Base-by-base conservation (phyloP, 2,113 vertebrate genomes). In the Gymnogyps californianus region DNA sequence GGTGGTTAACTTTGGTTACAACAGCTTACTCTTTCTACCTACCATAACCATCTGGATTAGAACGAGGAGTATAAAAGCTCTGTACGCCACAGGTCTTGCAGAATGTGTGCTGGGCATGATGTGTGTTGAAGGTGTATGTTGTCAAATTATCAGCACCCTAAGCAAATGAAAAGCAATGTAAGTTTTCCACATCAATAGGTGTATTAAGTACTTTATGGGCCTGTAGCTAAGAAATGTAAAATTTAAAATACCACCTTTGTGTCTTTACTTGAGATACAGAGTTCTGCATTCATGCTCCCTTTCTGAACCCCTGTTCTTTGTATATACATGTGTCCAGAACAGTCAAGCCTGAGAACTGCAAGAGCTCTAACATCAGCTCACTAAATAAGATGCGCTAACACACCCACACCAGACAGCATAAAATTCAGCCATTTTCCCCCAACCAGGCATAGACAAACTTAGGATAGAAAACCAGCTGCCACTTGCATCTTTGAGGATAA, bases 41-140 rank as follows among this genome's bases (percentile, higher is more conserved):
- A 99, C 99, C 99, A 13, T 99, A 99, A 90, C 99, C 99, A 34
- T 99, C 99, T 2, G 99, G 99, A 96, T 99, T 99, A 46, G 99
- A 99, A 83, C 99, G 99, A 29, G 99, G 99, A 2, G 97, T 99
- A 93, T 99, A 99, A 98, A 99, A 99, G 97, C 99, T 99, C 97
- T 99, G 99, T 65, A 99, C 99, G 1, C 99, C 99, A 31, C 99
- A 99, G n/a, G 95, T 99, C 98, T 99, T 99, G 97, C 99, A 99
- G 98, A 99, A 99, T 2, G 98, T 99, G 93, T 99, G 99, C 97
- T 99, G 98, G 47, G 99, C 99, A 82, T 93, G 42, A 58, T 99
- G 99, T 8, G 99, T 99, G 96, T 99, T 99, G 96, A 99, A 99
- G 8, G 99, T 99, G 92, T 99, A 99, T 0, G 98, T 99, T 72